Base-by-base conservation (phyloP, 1,140 invertebrate species). In the Palaemon carinicauda region DNA sequence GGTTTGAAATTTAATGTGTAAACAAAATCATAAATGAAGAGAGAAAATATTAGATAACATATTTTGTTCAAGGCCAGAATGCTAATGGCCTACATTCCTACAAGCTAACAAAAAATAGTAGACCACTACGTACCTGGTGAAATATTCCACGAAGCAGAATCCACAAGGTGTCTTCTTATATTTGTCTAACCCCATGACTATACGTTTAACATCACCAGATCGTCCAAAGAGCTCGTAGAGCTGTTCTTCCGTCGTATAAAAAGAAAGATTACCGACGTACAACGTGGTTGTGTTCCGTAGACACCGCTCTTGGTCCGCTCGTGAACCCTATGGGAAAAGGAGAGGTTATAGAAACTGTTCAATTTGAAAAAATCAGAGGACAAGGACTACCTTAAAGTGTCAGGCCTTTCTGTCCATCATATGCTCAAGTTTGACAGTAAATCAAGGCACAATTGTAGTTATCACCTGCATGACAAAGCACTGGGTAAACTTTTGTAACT, bases 91-190 rank as follows among this genome's bases (percentile, higher is more conserved):
- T n/a, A n/a, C n/a, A n/a, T n/a, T n/a, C n/a, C n/a, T n/a, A n/a
- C n/a, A n/a, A n/a, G n/a, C n/a, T n/a, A n/a, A n/a, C n/a, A n/a
- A 78, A 3, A n/a, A 51, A 51, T 78, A n/a, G 21, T 14, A 14
- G 50, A 21, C n/a, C 60, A 14, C 17, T 29, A 83, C 88, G 27
- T 15, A 89, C 88, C 89, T 87, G 15, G 65, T 80, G 53, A 89
- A 89, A 91, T 94, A 99, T 93, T 99, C 99, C 0, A 99, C 95
- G 93, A 99, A 99, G 92, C 98, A 99, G 92, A 99, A 99, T 14
- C 99, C 99, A 93, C 99, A 99, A 0, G 99, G 99, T 0, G 98
- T 99, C 91, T 99, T 99, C 90, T 97, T 98, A 90, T 97, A 97
- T 91, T 99, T 98, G 91, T 99, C 98, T 74, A 99, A 92, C 1